Evolutionary conservation across 2,888 invertebrate species (phyloP).

Genomic region (Tachina fera): DNA sequence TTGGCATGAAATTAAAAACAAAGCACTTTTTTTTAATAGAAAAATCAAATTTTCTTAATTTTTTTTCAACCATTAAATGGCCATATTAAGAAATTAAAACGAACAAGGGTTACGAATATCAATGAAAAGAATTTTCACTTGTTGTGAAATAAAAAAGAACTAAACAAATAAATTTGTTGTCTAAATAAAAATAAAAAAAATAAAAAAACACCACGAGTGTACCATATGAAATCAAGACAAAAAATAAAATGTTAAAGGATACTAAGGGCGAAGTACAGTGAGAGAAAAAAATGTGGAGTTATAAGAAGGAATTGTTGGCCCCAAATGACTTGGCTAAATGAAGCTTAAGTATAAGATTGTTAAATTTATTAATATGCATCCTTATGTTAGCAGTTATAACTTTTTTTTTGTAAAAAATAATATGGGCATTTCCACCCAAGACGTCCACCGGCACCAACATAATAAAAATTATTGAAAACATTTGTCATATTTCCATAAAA

Average conservation of each 20-base stretch:
- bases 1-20: constrained; percentile 17
- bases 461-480: too few relatives aligned
- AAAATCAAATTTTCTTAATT: background rate
- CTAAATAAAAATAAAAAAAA: constrained; percentile 32
- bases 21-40: constrained; percentile 17
- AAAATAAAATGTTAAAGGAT: constrained; percentile 13
- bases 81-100: constrained; percentile 52
- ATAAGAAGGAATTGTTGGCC: background rate
- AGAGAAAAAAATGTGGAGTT: background rate
- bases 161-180: constrained; percentile 50
- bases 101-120: constrained; percentile 56
- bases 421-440: too few relatives aligned
- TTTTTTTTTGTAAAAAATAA: too few relatives aligned
- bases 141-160: constrained; percentile 28
- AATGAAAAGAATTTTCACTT: constrained; percentile 29
- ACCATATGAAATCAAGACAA: constrained; percentile 27
- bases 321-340: too few relatives aligned
- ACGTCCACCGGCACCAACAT: too few relatives aligned
- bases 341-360: too few relatives aligned
- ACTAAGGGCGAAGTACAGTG: background rate
- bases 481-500: too few relatives aligned
- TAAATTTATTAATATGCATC: too few relatives aligned
- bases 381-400: too few relatives aligned
- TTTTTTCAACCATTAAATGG: constrained; percentile 38
- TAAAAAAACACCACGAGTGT: background rate